phyloP scores from a whole-genome alignment of 2,888 invertebrate species.

The Hermaeophaga mercurialis region DNA sequence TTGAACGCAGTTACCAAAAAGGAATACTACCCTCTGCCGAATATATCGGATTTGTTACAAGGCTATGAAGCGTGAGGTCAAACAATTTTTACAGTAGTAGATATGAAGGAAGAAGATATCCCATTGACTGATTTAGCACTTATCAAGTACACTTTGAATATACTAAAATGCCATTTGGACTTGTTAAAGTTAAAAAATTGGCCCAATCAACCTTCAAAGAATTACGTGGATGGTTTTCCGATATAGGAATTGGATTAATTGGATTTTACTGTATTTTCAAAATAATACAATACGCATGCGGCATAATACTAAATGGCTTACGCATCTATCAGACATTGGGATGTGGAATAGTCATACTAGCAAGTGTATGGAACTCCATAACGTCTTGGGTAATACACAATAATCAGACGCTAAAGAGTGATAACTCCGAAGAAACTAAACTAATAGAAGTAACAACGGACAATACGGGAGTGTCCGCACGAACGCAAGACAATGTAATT shows the following conservation, averaged over 20 bases:
- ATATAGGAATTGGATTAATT: too few relatives aligned
- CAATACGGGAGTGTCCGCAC: too few relatives aligned
- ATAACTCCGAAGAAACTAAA: too few relatives aligned
- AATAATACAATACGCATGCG: too few relatives aligned
- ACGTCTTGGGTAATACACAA: conserved; percentile 24
- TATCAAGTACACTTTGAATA: conserved; percentile 30
- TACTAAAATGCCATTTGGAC: conserved; percentile 31
- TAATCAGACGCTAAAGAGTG: too few relatives aligned
- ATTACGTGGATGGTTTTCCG: too few relatives aligned
- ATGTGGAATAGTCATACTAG: conserved; percentile 23
- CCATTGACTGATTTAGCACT: too few relatives aligned
- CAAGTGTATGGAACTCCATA: conserved; percentile 25
- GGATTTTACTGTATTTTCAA: too few relatives aligned
- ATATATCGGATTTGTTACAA: conserved; percentile 14
- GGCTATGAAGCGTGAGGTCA: conserved; percentile 27
- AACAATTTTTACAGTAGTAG: conserved; percentile 15
- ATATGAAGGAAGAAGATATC: conserved; percentile 26
- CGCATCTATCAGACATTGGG: conserved; percentile 27
- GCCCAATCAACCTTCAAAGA: too few relatives aligned
- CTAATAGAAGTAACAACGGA: too few relatives aligned
- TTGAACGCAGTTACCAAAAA: conserved; percentile 12
- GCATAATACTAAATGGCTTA: conserved; percentile 25
- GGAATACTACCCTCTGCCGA: conserved; percentile 25
- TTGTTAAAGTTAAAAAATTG: too few relatives aligned
- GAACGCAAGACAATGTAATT: too few relatives aligned